phyloP scores from a whole-genome alignment of 2,888 invertebrate genomes.

The Tuberolachnus salignus region DNA sequence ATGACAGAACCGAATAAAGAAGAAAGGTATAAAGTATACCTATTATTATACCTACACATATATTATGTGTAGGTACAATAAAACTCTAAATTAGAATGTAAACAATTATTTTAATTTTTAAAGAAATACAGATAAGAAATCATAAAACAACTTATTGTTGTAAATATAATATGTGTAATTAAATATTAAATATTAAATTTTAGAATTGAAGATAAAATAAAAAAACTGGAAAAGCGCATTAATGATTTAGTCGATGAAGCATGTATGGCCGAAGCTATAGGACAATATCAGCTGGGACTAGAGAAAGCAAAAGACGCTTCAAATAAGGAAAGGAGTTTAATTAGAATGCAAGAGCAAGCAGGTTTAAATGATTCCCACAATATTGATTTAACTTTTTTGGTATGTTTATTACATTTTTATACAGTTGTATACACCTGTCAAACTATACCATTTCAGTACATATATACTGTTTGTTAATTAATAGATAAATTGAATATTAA shows the following conservation, averaged over 20 bases:
- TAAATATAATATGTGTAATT: neutral
- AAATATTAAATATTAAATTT: slow-evolving; percentile 58
- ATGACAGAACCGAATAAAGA: slow-evolving; percentile 56
- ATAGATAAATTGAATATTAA: neutral
- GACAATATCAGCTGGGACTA: slow-evolving; percentile 72
- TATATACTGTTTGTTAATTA: neutral
- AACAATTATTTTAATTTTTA: no score
- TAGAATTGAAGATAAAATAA: slow-evolving; percentile 91
- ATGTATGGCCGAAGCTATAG: slow-evolving; percentile 72
- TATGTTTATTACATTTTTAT: slow-evolving; percentile 62
- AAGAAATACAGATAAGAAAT: no score
- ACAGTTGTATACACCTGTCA: neutral
- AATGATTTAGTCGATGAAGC: slow-evolving; percentile 90
- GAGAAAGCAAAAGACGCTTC: slow-evolving; percentile 97
- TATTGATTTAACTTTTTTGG: slow-evolving; percentile 93
- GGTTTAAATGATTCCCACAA: slow-evolving; percentile 90
- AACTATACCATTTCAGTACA: neutral
- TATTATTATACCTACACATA: neutral
- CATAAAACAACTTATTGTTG: neutral
- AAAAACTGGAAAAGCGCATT: slow-evolving; percentile 85
- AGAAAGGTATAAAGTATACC: slow-evolving; percentile 27
- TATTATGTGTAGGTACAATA: no score
- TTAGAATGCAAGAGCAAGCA: slow-evolving; percentile 89
- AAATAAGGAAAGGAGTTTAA: slow-evolving; percentile 85
- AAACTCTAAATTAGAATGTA: no score